phyloP scores from a whole-genome alignment of 2,888 invertebrate genomes.

The Aproaerema taeniolella region DNA sequence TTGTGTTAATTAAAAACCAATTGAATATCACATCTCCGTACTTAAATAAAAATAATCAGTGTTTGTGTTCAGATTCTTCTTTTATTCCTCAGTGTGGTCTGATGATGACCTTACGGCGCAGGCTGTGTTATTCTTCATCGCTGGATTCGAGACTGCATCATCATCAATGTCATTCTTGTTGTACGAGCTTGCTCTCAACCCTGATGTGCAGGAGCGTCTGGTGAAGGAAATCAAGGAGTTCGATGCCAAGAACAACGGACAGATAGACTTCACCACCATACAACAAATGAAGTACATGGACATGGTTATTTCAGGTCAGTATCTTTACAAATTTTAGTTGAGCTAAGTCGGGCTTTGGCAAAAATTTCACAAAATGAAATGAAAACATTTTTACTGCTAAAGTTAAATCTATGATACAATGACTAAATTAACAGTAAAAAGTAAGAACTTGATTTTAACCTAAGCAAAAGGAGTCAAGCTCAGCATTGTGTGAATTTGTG shows the following conservation, averaged over 20 bases:
- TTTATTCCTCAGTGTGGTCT: conserved; percentile 6
- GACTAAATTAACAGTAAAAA: no score
- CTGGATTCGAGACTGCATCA: conserved; percentile 45
- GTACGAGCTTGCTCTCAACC: conserved; percentile 75
- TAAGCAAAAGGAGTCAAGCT: no score
- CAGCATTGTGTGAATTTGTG: no score
- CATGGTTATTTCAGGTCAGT: conserved; percentile 75
- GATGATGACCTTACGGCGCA: conserved; percentile 38
- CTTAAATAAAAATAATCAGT: no score
- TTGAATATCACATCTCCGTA: no score
- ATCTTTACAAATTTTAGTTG: no score
- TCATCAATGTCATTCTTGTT: conserved; percentile 64
- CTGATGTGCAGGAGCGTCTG: conserved; percentile 74
- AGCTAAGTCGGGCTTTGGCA: no score
- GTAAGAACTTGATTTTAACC: no score
- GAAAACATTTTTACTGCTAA: no score
- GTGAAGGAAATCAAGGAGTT: conserved; percentile 71
- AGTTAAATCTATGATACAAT: no score
- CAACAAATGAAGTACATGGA: conserved; percentile 78
- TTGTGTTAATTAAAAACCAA: no score
- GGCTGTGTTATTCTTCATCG: conserved; percentile 43
- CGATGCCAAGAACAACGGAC: conserved; percentile 43
- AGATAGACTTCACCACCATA: conserved; percentile 68
- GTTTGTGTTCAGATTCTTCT: not conserved
- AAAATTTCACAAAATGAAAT: no score